phyloP scores from a whole-genome alignment of 2,888 invertebrate genomes.

The Ceriagrion tenellum region DNA sequence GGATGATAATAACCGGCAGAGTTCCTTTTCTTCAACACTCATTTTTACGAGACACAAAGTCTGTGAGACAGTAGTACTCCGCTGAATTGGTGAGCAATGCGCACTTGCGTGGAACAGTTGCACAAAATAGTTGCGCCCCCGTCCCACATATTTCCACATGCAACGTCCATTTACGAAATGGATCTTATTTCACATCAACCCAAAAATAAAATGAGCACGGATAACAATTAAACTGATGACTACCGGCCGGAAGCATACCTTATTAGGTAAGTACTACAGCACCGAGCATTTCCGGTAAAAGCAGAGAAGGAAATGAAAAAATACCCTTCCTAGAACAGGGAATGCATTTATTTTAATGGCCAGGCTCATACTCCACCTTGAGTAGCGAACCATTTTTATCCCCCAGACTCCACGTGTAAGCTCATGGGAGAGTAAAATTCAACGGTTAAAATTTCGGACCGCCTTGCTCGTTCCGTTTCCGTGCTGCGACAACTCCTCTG shows the following conservation, averaged over 20 bases:
- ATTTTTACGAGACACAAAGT: not conserved
- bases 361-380: not conserved
- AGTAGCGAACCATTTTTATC: constrained; percentile 26
- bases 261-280: not conserved
- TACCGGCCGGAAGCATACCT: not conserved
- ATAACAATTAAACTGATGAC: not conserved
- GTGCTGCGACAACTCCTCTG: not conserved
- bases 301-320: not conserved
- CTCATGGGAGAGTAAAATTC: not conserved
- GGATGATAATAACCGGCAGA: not conserved
- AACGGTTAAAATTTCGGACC: not conserved
- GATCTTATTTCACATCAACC: not conserved
- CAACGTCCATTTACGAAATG: not conserved
- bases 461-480: not conserved
- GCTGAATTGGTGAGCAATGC: not conserved
- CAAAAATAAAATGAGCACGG: not conserved
- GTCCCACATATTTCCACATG: not conserved
- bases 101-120: not conserved
- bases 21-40: not conserved
- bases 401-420: not conserved
- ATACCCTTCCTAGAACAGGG: not conserved
- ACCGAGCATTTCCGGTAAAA: not conserved
- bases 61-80: not conserved
- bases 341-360: not conserved
- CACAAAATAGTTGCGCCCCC: not conserved